Percentiles rank a stretch among this genome's conserved stretches.
phyloP scores from a whole-genome alignment of 1,140 invertebrate genomes.

The Copidosoma floridanum region DNA sequence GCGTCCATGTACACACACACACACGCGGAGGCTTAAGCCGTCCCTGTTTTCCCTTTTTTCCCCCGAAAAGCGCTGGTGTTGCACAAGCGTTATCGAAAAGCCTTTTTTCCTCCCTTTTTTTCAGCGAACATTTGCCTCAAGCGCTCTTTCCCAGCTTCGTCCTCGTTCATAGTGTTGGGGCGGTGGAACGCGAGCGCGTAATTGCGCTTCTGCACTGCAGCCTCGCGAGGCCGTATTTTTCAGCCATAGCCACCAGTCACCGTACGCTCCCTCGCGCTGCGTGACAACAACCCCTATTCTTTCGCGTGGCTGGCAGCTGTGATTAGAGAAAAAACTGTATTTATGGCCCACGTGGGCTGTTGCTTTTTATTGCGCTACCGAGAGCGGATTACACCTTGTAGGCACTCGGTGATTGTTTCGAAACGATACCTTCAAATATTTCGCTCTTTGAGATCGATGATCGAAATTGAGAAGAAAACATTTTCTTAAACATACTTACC shows the following conservation, averaged over 20 bases:
- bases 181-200: not conserved
- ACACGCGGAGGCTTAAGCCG: not conserved
- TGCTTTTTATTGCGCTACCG: no score
- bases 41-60: not conserved
- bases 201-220: constrained; percentile 3
- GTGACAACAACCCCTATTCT: not conserved
- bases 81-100: constrained; percentile 14
- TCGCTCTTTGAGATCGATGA: no score
- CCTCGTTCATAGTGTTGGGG: not conserved
- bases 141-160: no score
- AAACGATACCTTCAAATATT: no score
- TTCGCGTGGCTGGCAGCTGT: not conserved
- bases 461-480: no score
- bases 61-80: not conserved
- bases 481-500: no score
- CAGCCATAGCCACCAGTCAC: no score
- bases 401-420: no score
- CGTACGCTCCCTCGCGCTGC: not conserved
- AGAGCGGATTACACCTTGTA: no score
- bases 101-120: constrained; percentile 13
- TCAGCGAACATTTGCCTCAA: no score
- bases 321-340: constrained; percentile 7
- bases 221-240: not conserved
- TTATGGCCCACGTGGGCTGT: no score
- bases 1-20: no score